These are phyloP conservation scores for Probaryconus sp. DNA, from an alignment of 1,140 invertebrate genomes.

Conservation along the genomic window DNA sequence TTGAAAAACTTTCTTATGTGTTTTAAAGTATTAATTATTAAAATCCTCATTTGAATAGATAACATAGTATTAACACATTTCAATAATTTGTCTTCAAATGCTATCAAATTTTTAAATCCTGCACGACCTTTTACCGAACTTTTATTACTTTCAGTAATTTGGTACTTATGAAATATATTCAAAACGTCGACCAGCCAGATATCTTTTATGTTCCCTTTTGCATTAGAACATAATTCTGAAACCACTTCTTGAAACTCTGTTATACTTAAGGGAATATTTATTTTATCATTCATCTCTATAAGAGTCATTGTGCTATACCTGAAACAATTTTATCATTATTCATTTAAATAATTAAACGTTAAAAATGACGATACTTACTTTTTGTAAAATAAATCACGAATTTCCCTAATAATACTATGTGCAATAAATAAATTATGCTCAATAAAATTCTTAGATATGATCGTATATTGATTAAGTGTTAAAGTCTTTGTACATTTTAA, in stretches of 20 bases:
- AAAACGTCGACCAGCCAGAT: slow-evolving; percentile 10
- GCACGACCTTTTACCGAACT: no score
- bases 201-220: slow-evolving; percentile 3
- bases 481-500: no score
- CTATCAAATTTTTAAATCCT: neutral
- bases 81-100: slow-evolving; percentile 3
- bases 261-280: slow-evolving; percentile 9
- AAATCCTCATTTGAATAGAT: slow-evolving; percentile 8
- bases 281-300: neutral
- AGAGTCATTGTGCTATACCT: slow-evolving; percentile 5
- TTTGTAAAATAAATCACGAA: slow-evolving; percentile 13
- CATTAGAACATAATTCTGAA: neutral
- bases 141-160: neutral
- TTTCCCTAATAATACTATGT: slow-evolving; percentile 9
- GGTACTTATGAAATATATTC: neutral
- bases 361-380: slow-evolving; percentile 5
- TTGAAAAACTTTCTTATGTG: slow-evolving; percentile 4
- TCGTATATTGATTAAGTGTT: slow-evolving; percentile 24
- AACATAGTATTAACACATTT: slow-evolving; percentile 11
- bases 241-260: slow-evolving; percentile 2
- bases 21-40: slow-evolving; percentile 6
- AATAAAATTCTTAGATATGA: slow-evolving; percentile 14
- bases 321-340: neutral
- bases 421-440: slow-evolving; percentile 24
- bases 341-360: neutral